Evolutionary conservation across 2,797 vertebrate genomes (phyloP), one percentile per base, ranked within the genome.

Genomic region (Helicolenus hilgendorfi): DNA sequence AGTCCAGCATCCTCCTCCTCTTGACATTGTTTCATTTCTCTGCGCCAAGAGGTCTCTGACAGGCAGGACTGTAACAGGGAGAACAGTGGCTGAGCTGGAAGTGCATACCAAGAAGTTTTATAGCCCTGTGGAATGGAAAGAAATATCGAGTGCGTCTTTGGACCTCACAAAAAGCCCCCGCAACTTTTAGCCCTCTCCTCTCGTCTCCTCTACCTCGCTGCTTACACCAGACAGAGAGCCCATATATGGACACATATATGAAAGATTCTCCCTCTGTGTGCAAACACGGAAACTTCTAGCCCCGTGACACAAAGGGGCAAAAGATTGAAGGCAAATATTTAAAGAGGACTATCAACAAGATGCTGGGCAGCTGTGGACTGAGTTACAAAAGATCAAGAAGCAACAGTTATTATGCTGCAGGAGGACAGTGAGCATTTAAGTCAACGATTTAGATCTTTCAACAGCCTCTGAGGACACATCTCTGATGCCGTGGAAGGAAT

Each of bases 181-280:
- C 88, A 89, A 85, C 86, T 89, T 53, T 53, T 72, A 81, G 81
- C 85, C 89, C 83, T 92, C 88, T 93, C 79, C 75, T 91, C 90
- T 53, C 74, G 89, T 88, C 88, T 95, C 64, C 85, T 94, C 77
- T 41, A 81, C 87, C 83, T 85, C 79, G 13, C 92, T 86, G 18
- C 92, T 85, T 81, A 92, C 86, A 93, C 63, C 80, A 92, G 65
- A 90, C 80, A 92, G 63, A 90, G 86, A 86, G 93, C 82, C 97
- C 97, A 94, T 97, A 97, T 97, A 97, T 96, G 96, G 96, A 83
- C 91, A 94, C 84, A 77, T 94, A 86, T 93, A 93, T 79, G 88
- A 77, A 96, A 95, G 91, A 90, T 89, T 94, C 83, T 88, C 41
- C 78, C 87, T 95, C 75, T 20, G 86, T 88, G 83, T 45, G 86